Evolutionary conservation across 2,888 invertebrate genomes (phyloP), one percentile per base, ranked within the genome.

Genomic region (Branchellion lobata): DNA sequence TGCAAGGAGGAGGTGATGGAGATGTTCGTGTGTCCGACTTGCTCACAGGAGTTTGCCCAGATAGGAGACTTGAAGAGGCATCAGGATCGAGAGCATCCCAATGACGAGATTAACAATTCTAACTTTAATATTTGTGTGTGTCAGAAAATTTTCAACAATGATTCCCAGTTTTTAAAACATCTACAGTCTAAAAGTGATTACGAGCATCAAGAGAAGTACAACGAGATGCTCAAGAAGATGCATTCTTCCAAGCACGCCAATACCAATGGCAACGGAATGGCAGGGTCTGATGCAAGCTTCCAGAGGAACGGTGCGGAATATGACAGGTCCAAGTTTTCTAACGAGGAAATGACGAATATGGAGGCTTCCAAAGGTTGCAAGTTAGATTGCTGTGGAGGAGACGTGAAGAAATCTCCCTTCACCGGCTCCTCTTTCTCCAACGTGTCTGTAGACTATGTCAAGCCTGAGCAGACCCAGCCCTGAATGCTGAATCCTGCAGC

Each of bases 111-210:
- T n/a, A 24, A 57, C 57, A 72, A 57, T n/a, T 8, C 72, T 61
- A 69, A 81, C 51, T 81, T 75, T 69, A 74, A 72, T 21, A 81
- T 81, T 57, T 36, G 65, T 29, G 82, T 82, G 18, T 82, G 82
- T 53, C 80, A 78, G 61, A 82, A 82, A 79, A 71, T 82, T 71
- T 82, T 81, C 79, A 82, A 81, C 27, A 82, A 81, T 76, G 82
- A 82, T 53, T 57, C 78, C n/a, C 81, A 81, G 72, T 73, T 82
- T 40, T 71, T 78, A 65, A 71, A 81, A 18, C 82, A 82, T 68
- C 80, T 82, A 36, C 80, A 81, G 78, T 79, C 78, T 80, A 82
- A 80, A 51, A 72, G 78, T 2, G 82, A 82, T 78, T 68, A 51
- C 29, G 79, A 75, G 8, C 82, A 82, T 24, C 14, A 24, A 5